Percentiles rank a stretch among this genome's conserved stretches.
phyloP scores from a whole-genome alignment of 2,113 vertebrate genomes.

The Gopherus evgoodei region DNA sequence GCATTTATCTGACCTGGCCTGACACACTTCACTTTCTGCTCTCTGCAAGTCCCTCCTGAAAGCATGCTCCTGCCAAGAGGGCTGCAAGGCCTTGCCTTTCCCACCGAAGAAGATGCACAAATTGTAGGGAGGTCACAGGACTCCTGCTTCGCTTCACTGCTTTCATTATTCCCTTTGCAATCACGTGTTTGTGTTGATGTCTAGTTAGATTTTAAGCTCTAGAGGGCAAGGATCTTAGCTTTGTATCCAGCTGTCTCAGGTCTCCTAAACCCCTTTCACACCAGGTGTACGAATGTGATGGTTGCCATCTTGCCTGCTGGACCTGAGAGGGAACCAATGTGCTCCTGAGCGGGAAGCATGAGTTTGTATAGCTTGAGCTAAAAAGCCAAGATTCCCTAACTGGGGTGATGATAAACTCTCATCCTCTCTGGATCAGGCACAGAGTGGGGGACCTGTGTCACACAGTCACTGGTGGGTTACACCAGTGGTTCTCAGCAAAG shows the following conservation, averaged over 20 bases:
- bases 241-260: not conserved
- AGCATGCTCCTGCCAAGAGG: not conserved
- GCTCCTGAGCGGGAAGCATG: not conserved
- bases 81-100: not conserved
- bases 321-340: accelerated
- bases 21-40: not conserved
- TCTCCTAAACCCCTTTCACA: not conserved
- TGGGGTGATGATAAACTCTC: accelerated
- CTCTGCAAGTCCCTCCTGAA: not conserved
- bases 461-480: not conserved
- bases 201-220: not conserved
- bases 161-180: accelerated
- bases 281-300: accelerated
- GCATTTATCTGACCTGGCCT: not conserved
- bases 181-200: accelerated
- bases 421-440: not conserved
- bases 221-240: not conserved
- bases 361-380: not conserved
- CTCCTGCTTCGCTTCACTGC: not conserved
- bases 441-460: not conserved
- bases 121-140: not conserved
- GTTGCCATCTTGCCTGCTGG: not conserved
- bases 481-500: too few species aligned
- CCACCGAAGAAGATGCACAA: not conserved
- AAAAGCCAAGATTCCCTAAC: not conserved